A percentile compares a stretch with the other conserved stretches of the same genome.
These are phyloP conservation scores for Amazona finschi DNA, from an alignment of 2,797 vertebrate genomes.

Conservation along the genomic window DNA sequence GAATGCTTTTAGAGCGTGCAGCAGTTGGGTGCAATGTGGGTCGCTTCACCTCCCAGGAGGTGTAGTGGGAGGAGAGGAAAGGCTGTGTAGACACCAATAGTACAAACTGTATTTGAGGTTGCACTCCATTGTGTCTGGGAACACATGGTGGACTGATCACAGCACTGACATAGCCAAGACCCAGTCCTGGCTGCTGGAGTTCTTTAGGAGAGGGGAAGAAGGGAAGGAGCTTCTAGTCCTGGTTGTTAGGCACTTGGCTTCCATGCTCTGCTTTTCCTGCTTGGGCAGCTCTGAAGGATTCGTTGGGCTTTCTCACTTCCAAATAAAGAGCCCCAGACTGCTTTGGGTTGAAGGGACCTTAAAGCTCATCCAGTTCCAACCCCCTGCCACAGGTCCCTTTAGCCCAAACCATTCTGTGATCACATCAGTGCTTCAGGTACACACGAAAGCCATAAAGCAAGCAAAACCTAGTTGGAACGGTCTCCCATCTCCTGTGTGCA, in stretches of 20 bases:
- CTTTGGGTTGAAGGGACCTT: neutral
- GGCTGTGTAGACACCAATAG: neutral
- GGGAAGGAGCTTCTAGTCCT: neutral
- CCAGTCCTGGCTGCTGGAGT: neutral
- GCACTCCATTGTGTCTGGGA: rapidly evolving
- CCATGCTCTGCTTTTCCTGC: neutral
- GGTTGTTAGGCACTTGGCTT: neutral
- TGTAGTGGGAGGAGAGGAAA: neutral
- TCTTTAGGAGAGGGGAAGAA: neutral
- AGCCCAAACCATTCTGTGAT: neutral
- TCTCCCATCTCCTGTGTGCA: rapidly evolving
- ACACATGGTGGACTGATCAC: rapidly evolving
- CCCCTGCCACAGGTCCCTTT: neutral
- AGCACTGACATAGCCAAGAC: neutral
- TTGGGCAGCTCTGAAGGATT: neutral
- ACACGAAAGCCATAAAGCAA: neutral
- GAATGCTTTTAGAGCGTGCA: rapidly evolving
- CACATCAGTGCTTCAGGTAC: neutral
- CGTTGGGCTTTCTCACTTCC: neutral
- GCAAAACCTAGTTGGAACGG: neutral
- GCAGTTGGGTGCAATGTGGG: neutral
- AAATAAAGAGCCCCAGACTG: neutral
- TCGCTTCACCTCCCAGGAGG: neutral
- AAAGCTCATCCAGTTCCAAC: neutral
- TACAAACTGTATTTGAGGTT: rapidly evolving